Conservation (phyloP, 2,888 invertebrate species). For the Hoplodrina blanda region DNA sequence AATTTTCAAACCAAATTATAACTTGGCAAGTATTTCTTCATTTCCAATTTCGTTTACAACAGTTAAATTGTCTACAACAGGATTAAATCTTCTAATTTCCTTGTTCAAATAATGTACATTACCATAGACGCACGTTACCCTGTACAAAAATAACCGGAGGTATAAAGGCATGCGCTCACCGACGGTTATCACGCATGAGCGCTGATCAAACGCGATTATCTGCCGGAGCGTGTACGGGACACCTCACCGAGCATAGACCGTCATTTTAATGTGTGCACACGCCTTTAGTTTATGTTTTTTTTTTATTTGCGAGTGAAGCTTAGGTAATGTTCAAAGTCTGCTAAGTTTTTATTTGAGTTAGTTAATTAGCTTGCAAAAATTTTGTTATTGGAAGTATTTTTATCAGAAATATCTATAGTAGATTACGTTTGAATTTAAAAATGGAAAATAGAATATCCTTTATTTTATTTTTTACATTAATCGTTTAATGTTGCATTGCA, state of each 20-base stretch:
- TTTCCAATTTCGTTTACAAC: not conserved
- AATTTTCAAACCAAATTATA: not conserved
- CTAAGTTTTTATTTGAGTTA: conserved; percentile 21
- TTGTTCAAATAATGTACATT: conserved; percentile 38
- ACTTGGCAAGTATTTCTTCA: not conserved
- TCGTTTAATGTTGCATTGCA: too few relatives aligned
- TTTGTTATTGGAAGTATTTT: not conserved
- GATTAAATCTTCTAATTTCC: conserved; percentile 35
- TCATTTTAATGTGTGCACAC: conserved; percentile 60
- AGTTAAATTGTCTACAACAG: not conserved
- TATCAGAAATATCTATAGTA: not conserved
- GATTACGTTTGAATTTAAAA: not conserved
- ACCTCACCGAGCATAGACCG: conserved; percentile 71
- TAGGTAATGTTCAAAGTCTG: conserved; percentile 30
- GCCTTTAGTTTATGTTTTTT: conserved; percentile 48
- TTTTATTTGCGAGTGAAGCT: conserved; percentile 22
- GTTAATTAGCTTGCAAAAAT: conserved; percentile 30
- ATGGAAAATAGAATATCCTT: too few relatives aligned
- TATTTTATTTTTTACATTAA: not conserved
- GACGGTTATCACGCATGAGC: conserved; percentile 75
- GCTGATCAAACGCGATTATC: conserved; percentile 84
- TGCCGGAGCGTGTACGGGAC: conserved; percentile 71
- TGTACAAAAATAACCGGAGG: conserved; percentile 71
- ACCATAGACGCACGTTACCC: conserved; percentile 44
- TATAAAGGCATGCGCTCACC: conserved; percentile 70